These are phyloP conservation scores for Cosmorhoe ocellata DNA, from an alignment of 2,888 invertebrate species.

Conservation along the genomic window DNA sequence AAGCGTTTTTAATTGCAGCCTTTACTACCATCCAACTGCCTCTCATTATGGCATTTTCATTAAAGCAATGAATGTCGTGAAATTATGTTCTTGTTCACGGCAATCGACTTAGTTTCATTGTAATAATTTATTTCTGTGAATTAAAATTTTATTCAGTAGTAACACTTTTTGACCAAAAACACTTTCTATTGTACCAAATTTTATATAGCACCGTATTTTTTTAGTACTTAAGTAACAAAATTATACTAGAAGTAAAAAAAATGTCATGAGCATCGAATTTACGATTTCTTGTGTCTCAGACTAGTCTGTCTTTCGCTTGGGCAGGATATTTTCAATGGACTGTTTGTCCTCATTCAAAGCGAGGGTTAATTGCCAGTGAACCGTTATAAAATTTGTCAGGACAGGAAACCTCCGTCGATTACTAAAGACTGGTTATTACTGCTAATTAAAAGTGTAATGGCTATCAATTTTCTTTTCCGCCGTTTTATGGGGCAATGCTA, in stretches of 20 bases:
- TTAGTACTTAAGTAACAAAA: too few species aligned
- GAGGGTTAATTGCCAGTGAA: slow-evolving; percentile 23
- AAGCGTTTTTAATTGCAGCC: slow-evolving; percentile 56
- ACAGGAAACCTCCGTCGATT: slow-evolving; percentile 37
- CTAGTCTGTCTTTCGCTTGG: too few species aligned
- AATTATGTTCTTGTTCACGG: background rate
- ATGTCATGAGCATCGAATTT: too few species aligned
- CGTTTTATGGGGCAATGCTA: slow-evolving; percentile 16
- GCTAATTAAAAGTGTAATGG: slow-evolving; percentile 47
- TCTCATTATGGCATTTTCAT: slow-evolving; percentile 60
- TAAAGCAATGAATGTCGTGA: slow-evolving; percentile 42
- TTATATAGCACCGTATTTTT: too few species aligned
- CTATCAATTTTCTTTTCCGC: slow-evolving; percentile 34
- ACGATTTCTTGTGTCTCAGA: too few species aligned
- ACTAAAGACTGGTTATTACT: slow-evolving; percentile 37
- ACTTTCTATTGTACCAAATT: too few species aligned
- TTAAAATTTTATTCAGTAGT: too few species aligned
- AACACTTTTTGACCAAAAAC: too few species aligned
- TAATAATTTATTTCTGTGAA: background rate
- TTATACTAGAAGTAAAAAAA: too few species aligned
- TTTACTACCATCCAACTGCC: slow-evolving; percentile 53
- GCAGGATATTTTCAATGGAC: background rate
- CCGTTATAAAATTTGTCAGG: slow-evolving; percentile 41
- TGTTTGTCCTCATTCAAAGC: slow-evolving; percentile 17
- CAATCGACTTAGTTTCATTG: background rate